Percentiles rank a stretch among this genome's conserved stretches.
These are phyloP conservation scores for Panurus biarmicus DNA, from an alignment of 2,113 vertebrate species.

Conservation along the genomic window DNA sequence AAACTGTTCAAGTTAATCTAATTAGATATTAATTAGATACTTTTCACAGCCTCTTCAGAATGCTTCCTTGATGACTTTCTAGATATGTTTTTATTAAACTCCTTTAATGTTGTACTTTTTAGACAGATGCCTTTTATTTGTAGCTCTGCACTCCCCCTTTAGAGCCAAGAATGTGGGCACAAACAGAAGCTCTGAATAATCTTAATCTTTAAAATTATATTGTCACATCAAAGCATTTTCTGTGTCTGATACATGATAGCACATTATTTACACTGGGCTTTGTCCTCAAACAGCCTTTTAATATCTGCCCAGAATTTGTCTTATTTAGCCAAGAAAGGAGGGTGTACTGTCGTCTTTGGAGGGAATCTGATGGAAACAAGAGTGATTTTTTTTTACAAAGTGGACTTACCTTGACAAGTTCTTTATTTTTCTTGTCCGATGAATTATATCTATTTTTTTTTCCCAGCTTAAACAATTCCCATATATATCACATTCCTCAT, in stretches of 20 bases:
- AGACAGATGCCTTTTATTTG: not conserved
- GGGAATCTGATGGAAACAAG: not conserved
- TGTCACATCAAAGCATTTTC: not conserved
- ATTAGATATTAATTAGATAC: not conserved
- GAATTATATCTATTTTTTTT: not conserved
- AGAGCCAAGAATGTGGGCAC: not conserved
- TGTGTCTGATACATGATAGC: not conserved
- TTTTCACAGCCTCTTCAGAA: not conserved
- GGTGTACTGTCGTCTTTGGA: not conserved
- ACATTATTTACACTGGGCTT: not conserved
- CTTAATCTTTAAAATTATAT: not conserved
- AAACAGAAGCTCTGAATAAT: not conserved
- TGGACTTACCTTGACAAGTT: not conserved
- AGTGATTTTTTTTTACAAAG: not conserved
- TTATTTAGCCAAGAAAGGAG: not conserved
- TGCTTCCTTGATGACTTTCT: not conserved
- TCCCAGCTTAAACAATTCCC: not conserved
- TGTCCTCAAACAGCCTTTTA: not conserved
- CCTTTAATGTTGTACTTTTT: not conserved
- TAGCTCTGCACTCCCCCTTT: not conserved
- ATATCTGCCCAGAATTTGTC: not conserved
- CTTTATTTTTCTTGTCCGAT: not conserved
- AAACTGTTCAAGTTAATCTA: not conserved
- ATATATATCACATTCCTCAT: not conserved
- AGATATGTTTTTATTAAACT: not conserved